Evolutionary conservation across 2,888 invertebrate species (phyloP).

Genomic region (Drosophila lacicola): DNA sequence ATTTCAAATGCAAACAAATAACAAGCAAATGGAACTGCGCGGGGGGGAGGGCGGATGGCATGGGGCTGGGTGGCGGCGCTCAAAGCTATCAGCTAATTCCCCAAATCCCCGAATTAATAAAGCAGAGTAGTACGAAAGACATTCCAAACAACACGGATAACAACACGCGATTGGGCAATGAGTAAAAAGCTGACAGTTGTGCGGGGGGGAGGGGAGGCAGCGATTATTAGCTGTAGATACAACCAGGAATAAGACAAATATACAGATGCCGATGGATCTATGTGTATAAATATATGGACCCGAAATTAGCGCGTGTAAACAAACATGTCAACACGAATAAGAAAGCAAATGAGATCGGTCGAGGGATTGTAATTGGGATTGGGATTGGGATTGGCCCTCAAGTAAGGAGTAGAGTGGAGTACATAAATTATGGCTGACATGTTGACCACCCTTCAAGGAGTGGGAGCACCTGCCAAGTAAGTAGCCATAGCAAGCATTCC

Average conservation of each 20-base stretch:
- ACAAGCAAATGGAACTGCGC: slow-evolving; percentile 33
- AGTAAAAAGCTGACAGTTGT: slow-evolving; percentile 44
- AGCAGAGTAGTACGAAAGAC: slow-evolving; percentile 63
- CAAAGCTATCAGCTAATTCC: slow-evolving; percentile 74
- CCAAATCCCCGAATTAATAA: slow-evolving; percentile 80
- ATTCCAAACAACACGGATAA: slow-evolving; percentile 20
- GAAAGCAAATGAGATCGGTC: slow-evolving; percentile 2
- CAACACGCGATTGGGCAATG: slow-evolving; percentile 62
- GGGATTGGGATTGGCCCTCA: slow-evolving; percentile 1
- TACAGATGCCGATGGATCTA: slow-evolving; percentile 19
- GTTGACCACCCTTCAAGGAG: slow-evolving; percentile 50
- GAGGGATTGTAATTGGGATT: slow-evolving; percentile 7
- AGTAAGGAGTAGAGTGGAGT: slow-evolving; percentile 10
- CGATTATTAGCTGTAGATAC: slow-evolving; percentile 48
- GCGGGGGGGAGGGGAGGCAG: slow-evolving; percentile 19
- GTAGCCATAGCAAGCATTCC: slow-evolving; percentile 24
- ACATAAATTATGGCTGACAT: slow-evolving; percentile 57
- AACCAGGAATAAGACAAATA: slow-evolving; percentile 13
- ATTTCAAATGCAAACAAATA: slow-evolving; percentile 80
- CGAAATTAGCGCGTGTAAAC: slow-evolving; percentile 76
- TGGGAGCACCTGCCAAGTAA: slow-evolving; percentile 46
- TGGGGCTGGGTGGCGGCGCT: slow-evolving; percentile 16
- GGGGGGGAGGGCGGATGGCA: background rate
- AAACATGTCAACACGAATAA: slow-evolving; percentile 68
- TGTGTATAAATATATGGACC: slow-evolving; percentile 33